Evolutionary conservation across 2,113 vertebrate genomes (phyloP).

Genomic region (Microcebus murinus): DNA sequence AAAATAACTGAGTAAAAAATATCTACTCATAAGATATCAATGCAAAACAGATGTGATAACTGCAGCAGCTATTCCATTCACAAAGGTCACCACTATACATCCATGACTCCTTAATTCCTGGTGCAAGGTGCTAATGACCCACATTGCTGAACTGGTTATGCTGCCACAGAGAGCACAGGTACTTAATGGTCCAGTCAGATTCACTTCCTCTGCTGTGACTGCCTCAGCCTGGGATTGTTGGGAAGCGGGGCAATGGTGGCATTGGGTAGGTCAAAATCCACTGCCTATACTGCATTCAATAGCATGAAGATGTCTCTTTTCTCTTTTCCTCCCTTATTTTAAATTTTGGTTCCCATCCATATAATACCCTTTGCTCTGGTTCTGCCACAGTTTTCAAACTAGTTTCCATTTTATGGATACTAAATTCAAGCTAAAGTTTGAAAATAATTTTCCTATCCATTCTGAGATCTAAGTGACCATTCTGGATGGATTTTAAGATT

Average conservation of each 20-base stretch:
- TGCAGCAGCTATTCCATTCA: neutral
- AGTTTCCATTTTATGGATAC: neutral
- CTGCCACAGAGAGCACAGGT: neutral
- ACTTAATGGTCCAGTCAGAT: neutral
- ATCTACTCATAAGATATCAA: neutral
- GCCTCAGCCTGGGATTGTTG: neutral
- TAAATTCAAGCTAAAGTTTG: constrained; percentile 9
- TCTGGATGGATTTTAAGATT: neutral
- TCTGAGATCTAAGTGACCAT: neutral
- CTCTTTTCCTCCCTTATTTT: neutral
- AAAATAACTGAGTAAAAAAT: neutral
- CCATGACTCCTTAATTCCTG: neutral
- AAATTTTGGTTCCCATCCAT: neutral
- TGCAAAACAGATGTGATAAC: neutral
- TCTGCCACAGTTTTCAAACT: neutral
- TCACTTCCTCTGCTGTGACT: neutral
- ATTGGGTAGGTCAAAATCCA: neutral
- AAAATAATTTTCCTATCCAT: neutral
- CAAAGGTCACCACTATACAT: neutral
- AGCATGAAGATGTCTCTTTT: neutral
- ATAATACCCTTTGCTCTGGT: neutral
- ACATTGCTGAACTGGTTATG: neutral
- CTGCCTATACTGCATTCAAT: neutral
- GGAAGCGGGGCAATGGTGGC: rapidly evolving
- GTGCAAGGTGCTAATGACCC: neutral